Percentiles rank a stretch among this genome's conserved stretches.
Conservation (phyloP, 2,113 vertebrate genomes). For the Piaya cayana region DNA sequence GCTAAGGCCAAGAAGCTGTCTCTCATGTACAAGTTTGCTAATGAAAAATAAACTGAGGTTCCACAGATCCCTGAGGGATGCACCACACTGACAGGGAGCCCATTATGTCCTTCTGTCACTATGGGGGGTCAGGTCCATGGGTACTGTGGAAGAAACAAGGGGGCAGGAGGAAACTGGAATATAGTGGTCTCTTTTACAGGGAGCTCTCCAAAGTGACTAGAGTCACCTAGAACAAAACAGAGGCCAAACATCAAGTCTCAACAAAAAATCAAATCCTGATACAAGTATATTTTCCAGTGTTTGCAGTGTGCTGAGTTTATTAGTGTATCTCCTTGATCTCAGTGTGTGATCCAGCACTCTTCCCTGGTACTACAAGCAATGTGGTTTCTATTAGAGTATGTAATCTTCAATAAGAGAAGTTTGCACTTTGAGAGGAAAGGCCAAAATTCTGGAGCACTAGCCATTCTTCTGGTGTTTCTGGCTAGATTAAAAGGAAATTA, state of each 20-base stretch:
- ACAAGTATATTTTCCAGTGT: background rate
- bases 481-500: constrained; percentile 6
- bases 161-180: background rate
- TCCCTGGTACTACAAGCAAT: background rate
- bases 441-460: background rate
- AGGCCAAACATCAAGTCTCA: background rate
- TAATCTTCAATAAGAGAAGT: constrained; percentile 23
- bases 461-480: constrained; percentile 8
- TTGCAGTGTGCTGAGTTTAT: background rate
- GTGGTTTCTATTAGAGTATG: background rate
- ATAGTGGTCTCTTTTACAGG: background rate
- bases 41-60: background rate
- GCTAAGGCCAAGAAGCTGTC: background rate
- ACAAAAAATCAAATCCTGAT: background rate
- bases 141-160: background rate
- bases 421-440: background rate
- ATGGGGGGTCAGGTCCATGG: rapidly evolving
- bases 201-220: background rate
- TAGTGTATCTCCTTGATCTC: background rate
- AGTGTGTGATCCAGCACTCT: background rate
- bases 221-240: background rate
- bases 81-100: rapidly evolving
- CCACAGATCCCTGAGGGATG: background rate
- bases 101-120: rapidly evolving
- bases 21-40: background rate